These are phyloP conservation scores for Zonitis immaculata DNA, from an alignment of 2,888 invertebrate species.

Conservation along the genomic window DNA sequence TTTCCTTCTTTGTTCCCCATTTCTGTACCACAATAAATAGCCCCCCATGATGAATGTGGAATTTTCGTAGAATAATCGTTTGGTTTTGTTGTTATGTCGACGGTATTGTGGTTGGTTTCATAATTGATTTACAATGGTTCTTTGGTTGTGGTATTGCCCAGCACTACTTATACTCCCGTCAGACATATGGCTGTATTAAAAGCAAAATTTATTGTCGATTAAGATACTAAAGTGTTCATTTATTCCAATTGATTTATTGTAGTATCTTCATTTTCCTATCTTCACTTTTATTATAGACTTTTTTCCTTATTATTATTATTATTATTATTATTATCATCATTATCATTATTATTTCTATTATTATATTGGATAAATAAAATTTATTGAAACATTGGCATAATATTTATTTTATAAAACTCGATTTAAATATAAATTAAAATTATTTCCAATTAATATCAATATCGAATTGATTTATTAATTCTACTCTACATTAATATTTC, in stretches of 20 bases:
- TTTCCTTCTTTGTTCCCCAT: no score
- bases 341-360: no score
- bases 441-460: neutral
- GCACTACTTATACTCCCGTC: constrained; percentile 11
- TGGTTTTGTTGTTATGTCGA: neutral
- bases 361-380: no score
- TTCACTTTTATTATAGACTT: constrained; percentile 1
- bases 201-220: constrained; percentile 17
- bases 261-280: constrained; percentile 5
- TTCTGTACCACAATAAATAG: no score
- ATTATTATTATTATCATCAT: no score
- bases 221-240: constrained; percentile 16
- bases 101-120: constrained; percentile 14
- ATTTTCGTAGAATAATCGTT: neutral
- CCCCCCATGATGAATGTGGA: neutral
- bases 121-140: constrained; percentile 19
- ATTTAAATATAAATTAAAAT: neutral
- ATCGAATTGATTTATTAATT: no score
- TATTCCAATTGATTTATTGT: constrained; percentile 12
- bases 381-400: no score
- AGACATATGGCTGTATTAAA: constrained; percentile 19
- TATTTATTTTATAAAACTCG: no score
- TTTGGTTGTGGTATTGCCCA: constrained; percentile 15
- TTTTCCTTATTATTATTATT: no score
- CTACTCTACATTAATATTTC: no score